These are phyloP conservation scores for Petrolisthes manimaculis DNA, from an alignment of 2,888 invertebrate species.

Conservation along the genomic window DNA sequence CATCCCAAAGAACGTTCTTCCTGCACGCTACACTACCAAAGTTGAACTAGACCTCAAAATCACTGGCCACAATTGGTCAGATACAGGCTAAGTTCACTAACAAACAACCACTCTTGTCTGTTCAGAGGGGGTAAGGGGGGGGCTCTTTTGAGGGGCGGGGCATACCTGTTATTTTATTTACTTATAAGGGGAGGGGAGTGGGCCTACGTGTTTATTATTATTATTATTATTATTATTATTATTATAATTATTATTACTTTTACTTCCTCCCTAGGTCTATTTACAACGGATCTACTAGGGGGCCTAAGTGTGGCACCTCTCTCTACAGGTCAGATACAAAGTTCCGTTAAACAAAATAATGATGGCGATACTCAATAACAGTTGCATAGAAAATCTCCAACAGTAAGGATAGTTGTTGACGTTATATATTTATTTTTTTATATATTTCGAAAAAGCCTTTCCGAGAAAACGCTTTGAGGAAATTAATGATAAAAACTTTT, in stretches of 20 bases:
- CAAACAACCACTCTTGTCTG: no score
- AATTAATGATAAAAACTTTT: background rate
- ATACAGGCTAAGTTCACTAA: no score
- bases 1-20: constrained; percentile 1
- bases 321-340: constrained; percentile 51
- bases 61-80: no score
- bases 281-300: background rate
- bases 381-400: constrained; percentile 56
- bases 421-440: constrained; percentile 4
- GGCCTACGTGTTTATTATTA: no score
- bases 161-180: no score
- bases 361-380: constrained; percentile 45
- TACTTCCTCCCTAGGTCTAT: background rate
- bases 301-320: constrained; percentile 12
- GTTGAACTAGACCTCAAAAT: no score
- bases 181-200: no score
- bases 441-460: constrained; percentile 3
- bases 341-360: constrained; percentile 51
- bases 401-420: constrained; percentile 28
- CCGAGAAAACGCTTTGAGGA: background rate
- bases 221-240: no score
- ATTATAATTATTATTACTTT: no score
- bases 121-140: no score
- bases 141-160: no score
- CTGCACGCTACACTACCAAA: no score